Evolutionary conservation across 2,888 invertebrate species (phyloP), one percentile per base, ranked within the genome.

Genomic region (Teleogryllus oceanicus): DNA sequence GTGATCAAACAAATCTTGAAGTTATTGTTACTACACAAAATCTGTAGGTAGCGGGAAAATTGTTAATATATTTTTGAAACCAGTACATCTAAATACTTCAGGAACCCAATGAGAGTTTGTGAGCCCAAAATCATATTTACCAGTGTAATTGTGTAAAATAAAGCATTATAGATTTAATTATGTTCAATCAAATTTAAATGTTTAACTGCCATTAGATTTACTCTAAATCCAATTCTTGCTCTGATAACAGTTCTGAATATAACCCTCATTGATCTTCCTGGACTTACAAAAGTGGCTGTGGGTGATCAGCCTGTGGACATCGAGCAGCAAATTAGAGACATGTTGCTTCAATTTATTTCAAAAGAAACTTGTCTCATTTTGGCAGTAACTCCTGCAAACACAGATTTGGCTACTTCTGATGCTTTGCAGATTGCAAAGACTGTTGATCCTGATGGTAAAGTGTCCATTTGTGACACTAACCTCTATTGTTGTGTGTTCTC

Each of bases 381-480:
- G 85, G 98, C 99, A 77, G 98, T 99, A 20, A 97, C 97, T 21
- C 98, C 99, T 37, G 99, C 98, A 81, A 99, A 99, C 89, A 94
- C 96, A 76, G 98, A 99, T 90, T 92, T 99, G 88, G 99, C 99
- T 82, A 99, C 99, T 88, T 98, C 98, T 80, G 99, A 99, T 90
- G 99, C 99, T 82, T 90, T 99, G 80, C 99, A 99, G 89, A 91
- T 99, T 87, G 97, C 99, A 86, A 98, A 97, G 89, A 97, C 97
- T 89, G 98, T 97, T 62, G 98, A 99, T 89, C 96, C 95, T 49
- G 94, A 95, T 90, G 97, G 96, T 92, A 87, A 86, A 78, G 24
- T 21, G 37, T 21, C 62, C 62, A 37, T 50, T 50, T 62, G 62
- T 13, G 50, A 24, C 50, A 20, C 50, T 75, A 18, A 50, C 37